Percentiles rank a stretch among this genome's conserved stretches.
These are phyloP conservation scores for Epizoanthus scotinus DNA, from an alignment of 92 coral and sea anemone species.

Conservation along the genomic window DNA sequence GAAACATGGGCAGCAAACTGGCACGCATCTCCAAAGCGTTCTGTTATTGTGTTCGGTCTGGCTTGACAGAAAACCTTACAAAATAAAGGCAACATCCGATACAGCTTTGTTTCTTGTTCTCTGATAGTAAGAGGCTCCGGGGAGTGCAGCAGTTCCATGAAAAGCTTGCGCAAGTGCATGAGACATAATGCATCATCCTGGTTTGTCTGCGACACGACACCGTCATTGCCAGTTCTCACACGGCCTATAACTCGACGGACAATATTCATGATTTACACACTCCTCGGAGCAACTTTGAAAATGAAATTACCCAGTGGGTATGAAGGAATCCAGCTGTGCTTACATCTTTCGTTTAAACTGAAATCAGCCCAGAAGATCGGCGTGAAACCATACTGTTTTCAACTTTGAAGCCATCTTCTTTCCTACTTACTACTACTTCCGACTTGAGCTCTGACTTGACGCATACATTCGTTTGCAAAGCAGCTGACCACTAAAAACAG, in stretches of 20 bases:
- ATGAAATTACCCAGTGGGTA: slow-evolving; percentile 5
- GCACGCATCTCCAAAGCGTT: slow-evolving; percentile 92
- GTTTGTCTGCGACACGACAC: slow-evolving; percentile 61
- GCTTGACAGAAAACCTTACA: slow-evolving; percentile 90
- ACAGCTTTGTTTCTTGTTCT: slow-evolving; percentile 92
- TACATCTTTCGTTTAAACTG: slow-evolving; percentile 29
- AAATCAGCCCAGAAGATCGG: slow-evolving; percentile 5
- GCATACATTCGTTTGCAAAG: slow-evolving; percentile 17
- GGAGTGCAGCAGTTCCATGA: slow-evolving; percentile 96
- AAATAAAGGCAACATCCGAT: slow-evolving; percentile 90
- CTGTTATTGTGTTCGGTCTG: slow-evolving; percentile 78
- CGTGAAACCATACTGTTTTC: slow-evolving; percentile 24
- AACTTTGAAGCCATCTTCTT: neutral
- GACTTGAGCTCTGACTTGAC: slow-evolving; percentile 16
- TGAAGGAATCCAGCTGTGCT: slow-evolving; percentile 15
- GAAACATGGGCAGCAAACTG: slow-evolving; percentile 98
- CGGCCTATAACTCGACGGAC: slow-evolving; percentile 78
- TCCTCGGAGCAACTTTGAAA: neutral
- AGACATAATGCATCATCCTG: slow-evolving; percentile 89
- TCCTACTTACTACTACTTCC: slow-evolving; percentile 44
- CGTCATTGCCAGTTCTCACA: slow-evolving; percentile 58
- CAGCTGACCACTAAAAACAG: slow-evolving; percentile 15
- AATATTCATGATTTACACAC: slow-evolving; percentile 60
- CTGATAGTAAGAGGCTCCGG: slow-evolving; percentile 89
- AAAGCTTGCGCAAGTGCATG: slow-evolving; percentile 90